Evolutionary conservation across 1,140 invertebrate genomes (phyloP).

Genomic region (Adelges cooleyi): DNA sequence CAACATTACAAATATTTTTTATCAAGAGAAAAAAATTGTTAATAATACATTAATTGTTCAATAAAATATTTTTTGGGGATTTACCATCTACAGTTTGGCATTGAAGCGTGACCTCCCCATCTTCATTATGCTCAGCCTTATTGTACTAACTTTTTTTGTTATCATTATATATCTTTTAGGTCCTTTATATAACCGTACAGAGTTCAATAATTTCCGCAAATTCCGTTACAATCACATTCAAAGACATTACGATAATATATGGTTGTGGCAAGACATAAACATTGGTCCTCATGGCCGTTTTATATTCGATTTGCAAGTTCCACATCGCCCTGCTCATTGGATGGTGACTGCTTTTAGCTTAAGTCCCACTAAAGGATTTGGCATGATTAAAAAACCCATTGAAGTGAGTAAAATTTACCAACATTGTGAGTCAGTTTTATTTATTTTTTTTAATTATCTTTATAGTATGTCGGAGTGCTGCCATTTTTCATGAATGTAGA

Average conservation of each 20-base stretch:
- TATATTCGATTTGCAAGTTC: conserved; percentile 79
- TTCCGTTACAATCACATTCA: conserved; percentile 74
- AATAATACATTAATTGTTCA: no score
- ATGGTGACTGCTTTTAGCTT: conserved; percentile 85
- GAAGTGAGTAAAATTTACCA: conserved; percentile 44
- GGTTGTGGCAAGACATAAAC: conserved; percentile 89
- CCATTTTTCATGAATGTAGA: conserved; percentile 94
- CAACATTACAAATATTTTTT: no score
- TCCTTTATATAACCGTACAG: conserved; percentile 46
- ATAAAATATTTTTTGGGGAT: no score
- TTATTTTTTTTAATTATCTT: conserved; percentile 26
- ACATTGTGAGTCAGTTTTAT: neutral
- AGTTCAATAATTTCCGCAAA: conserved; percentile 60
- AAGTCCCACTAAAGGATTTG: conserved; percentile 71
- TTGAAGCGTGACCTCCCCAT: no score
- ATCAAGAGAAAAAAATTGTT: no score
- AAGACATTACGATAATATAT: conserved; percentile 83
- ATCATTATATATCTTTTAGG: conserved; percentile 33
- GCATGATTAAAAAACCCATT: conserved; percentile 65
- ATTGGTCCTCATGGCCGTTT: conserved; percentile 80
- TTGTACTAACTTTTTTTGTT: neutral
- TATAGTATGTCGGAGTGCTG: conserved; percentile 63
- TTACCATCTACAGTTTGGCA: no score
- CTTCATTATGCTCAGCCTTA: no score
- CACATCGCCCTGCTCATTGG: conserved; percentile 74